Evolutionary conservation across 2,888 invertebrate genomes (phyloP).

Genomic region (Dryadula phaetusa): DNA sequence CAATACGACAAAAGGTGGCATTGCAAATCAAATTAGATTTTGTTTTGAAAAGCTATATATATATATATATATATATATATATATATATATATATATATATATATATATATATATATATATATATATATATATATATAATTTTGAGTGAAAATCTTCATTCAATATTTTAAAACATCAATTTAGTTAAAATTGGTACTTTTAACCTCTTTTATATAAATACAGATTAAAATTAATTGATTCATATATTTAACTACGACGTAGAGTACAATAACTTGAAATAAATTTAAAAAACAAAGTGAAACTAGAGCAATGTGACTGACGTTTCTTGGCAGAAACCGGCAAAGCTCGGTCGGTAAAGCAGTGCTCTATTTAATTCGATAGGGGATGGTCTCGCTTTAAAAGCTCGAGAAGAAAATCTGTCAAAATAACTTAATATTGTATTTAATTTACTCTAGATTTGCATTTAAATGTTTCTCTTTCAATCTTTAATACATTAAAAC

Average conservation of each 20-base stretch:
- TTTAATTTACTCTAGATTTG: background rate
- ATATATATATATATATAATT: too few relatives aligned
- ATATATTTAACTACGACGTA: background rate
- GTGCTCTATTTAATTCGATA: constrained; percentile 30
- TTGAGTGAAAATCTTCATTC: too few relatives aligned
- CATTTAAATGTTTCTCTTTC: background rate
- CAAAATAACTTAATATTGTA: constrained; percentile 20
- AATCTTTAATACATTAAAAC: background rate
- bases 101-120: too few relatives aligned
- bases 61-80: background rate
- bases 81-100: too few relatives aligned
- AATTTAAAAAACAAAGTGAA: background rate
- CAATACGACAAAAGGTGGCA: constrained; percentile 7
- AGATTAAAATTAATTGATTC: background rate
- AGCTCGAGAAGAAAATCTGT: constrained; percentile 12
- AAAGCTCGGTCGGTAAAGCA: constrained; percentile 27
- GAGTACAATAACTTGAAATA: background rate
- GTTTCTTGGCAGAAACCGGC: constrained; percentile 17
- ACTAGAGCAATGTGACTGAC: constrained; percentile 9
- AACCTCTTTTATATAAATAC: background rate
- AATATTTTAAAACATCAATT: too few relatives aligned
- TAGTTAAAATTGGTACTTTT: too few relatives aligned
- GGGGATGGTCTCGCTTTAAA: constrained; percentile 23
- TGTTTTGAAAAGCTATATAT: background rate
- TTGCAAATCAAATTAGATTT: background rate